Conservation (phyloP, 2,113 vertebrate genomes). For the Rynchops niger region DNA sequence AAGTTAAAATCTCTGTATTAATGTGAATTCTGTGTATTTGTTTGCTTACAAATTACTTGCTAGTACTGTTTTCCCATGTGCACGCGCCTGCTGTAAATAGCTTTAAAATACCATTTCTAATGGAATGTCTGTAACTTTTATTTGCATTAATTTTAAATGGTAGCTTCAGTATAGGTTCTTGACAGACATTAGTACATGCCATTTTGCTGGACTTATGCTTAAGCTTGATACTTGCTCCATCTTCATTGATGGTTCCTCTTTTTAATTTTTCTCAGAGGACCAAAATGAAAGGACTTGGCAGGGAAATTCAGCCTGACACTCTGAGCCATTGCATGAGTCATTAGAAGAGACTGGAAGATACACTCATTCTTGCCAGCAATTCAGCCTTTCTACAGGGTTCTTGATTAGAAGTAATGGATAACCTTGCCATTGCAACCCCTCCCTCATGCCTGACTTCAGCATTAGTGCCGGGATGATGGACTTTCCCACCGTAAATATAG, state of each 20-base stretch:
- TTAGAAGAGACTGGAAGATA: neutral
- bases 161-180: neutral
- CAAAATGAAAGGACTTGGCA: conserved; percentile 50
- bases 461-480: neutral
- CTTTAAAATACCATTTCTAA: neutral
- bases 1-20: neutral
- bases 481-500: neutral
- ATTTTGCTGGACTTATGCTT: neutral
- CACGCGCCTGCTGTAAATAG: neutral
- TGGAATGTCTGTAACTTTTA: conserved; percentile 25
- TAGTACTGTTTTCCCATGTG: neutral
- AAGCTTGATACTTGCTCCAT: neutral
- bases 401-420: neutral
- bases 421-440: neutral
- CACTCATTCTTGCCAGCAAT: conserved; percentile 8
- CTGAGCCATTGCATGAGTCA: neutral
- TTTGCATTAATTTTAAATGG: conserved; percentile 30
- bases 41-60: neutral
- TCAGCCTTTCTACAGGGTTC: conserved; percentile 1
- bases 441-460: neutral
- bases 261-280: conserved; percentile 57
- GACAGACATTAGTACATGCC: neutral
- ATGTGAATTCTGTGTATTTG: neutral
- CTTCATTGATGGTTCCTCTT: neutral
- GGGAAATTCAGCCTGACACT: conserved; percentile 28